Base-by-base conservation (phyloP, 1,140 invertebrate genomes). In the Drosophila tropicalis region DNA sequence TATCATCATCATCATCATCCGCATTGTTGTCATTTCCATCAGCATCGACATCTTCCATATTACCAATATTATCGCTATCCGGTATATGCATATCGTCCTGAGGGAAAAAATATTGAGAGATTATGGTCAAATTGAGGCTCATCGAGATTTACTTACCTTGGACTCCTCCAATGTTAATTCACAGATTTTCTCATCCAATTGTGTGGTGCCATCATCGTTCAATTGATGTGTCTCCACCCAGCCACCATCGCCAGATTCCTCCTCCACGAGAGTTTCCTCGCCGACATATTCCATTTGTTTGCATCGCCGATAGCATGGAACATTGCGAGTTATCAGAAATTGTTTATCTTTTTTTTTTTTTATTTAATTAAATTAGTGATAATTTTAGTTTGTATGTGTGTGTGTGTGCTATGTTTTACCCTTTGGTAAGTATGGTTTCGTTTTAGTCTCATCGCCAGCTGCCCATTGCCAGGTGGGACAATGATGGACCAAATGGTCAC, bases 391-490 rank as follows among this genome's bases (percentile, higher is more conserved):
- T 41, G 34, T 64, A 34, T 7, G 5, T 40, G n/a, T 10, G 32
- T 63, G 7, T 7, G 6, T 40, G n/a, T 12, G 39, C 57, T 5
- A 41, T 17, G 9, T 29, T 32, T 69, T 54, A 87, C 82, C 82
- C 62, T 95, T 95, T 9, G 98, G 98, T 66, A 99, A 94, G 93
- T 99, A 99, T 4, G 96, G 93, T 91, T 98, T 96, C 12, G 95
- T 93, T 93, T 96, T 97, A 7, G 95, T 93, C 85, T 98, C 96
- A 92, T 99, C 98, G 0, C 98, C 98, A 22, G 95, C 94, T 3
- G 97, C 95, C 99, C 99, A 99, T 87, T 99, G 97, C 99, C 99
- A 99, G 1, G 99, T 99, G 0, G 99, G 99, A 93, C 98, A 99
- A 92, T 99, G 98, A 93, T 99, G 98, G 0, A 99, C 98, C 19